These are phyloP conservation scores for Odobenus rosmarus DNA, from an alignment of 2,113 vertebrate genomes.

Conservation along the genomic window DNA sequence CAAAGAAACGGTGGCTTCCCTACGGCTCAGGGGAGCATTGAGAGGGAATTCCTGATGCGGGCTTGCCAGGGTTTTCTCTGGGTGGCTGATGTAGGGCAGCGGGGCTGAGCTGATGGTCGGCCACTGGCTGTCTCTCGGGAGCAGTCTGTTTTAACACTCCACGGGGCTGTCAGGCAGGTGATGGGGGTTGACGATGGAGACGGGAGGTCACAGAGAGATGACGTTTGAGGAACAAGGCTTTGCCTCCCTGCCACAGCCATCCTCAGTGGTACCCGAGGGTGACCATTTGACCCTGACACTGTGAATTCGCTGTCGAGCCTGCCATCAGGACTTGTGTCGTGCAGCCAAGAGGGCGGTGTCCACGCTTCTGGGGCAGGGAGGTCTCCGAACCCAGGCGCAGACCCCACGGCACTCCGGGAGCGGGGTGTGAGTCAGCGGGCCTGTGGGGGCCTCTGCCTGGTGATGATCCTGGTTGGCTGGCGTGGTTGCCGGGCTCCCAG, in stretches of 20 bases:
- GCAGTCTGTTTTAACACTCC: neutral
- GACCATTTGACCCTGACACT: neutral
- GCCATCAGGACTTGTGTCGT: neutral
- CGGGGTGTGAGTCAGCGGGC: neutral
- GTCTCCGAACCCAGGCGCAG: neutral
- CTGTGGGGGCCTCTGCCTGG: neutral
- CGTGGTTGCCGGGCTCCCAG: neutral
- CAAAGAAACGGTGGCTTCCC: fast-evolving
- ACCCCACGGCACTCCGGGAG: neutral
- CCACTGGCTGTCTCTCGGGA: neutral
- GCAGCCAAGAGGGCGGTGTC: neutral
- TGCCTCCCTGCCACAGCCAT: neutral
- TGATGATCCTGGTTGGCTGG: neutral
- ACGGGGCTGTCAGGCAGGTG: neutral
- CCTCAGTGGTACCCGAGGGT: fast-evolving
- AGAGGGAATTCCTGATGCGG: fast-evolving
- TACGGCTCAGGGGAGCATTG: neutral
- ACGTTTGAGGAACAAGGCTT: neutral
- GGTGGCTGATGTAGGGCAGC: neutral
- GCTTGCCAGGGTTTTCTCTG: fast-evolving
- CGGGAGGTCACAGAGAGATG: neutral
- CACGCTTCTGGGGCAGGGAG: neutral
- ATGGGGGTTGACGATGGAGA: neutral
- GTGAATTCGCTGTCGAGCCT: neutral
- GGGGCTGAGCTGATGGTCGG: fast-evolving